Percentiles rank a stretch among this genome's conserved stretches.
Conservation (phyloP, 2,113 vertebrate species). For the Nicator chloris region DNA sequence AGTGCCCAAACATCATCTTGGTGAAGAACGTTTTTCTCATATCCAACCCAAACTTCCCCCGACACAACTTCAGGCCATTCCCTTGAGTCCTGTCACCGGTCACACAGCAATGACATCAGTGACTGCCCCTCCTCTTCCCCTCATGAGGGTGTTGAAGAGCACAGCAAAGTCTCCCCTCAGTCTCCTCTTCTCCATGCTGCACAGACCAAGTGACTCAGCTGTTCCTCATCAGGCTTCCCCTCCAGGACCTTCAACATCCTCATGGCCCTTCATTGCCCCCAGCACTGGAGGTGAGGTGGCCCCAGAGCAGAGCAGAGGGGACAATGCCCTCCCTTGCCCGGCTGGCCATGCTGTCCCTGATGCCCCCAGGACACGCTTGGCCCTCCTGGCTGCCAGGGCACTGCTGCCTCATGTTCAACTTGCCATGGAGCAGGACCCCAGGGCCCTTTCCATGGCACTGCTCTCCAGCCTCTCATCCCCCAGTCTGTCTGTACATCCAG, state of each 20-base stretch:
- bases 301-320: neutral
- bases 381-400: neutral
- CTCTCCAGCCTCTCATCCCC: neutral
- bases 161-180: neutral
- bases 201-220: neutral
- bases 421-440: neutral
- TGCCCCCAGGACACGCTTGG: neutral
- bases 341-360: neutral
- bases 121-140: neutral
- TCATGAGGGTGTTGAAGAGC: neutral
- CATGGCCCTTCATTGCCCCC: too few relatives aligned
- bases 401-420: neutral
- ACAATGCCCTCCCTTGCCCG: neutral
- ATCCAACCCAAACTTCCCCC: neutral
- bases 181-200: neutral
- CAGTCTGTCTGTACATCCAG: neutral
- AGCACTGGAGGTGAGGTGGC: neutral
- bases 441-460: neutral
- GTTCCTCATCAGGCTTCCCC: neutral
- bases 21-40: neutral
- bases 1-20: accelerated
- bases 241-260: neutral
- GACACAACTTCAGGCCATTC: neutral
- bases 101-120: neutral
- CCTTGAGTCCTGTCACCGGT: neutral